phyloP scores from a whole-genome alignment of 2,797 vertebrate genomes.

The Myotis planiceps region DNA sequence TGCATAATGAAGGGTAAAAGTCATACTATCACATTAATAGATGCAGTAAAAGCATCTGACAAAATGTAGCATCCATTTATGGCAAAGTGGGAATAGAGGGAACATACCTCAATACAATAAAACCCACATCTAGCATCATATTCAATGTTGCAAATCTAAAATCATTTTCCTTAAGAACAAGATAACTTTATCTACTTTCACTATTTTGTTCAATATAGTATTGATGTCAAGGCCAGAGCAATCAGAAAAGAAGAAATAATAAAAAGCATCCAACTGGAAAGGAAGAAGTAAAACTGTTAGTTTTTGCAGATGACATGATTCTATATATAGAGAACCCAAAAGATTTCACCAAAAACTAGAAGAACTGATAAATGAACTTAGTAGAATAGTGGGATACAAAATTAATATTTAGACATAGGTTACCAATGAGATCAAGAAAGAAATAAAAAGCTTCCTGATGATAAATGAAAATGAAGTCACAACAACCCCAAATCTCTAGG shows the following conservation, averaged over 20 bases:
- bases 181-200: neutral
- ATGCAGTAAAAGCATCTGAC: neutral
- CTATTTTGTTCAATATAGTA: neutral
- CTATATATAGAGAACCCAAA: neutral
- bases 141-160: neutral
- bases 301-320: neutral
- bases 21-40: neutral
- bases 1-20: neutral
- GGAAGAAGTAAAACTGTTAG: neutral
- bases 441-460: no score
- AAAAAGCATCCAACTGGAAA: neutral
- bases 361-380: neutral
- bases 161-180: neutral
- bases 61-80: neutral
- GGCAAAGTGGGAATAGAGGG: neutral
- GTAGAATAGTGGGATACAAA: neutral
- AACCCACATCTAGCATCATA: neutral
- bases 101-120: neutral
- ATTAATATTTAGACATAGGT: neutral
- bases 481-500: no score
- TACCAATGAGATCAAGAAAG: neutral
- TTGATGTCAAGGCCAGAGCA: neutral
- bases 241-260: neutral
- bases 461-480: no score
- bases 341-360: neutral